phyloP scores from a whole-genome alignment of 2,113 vertebrate genomes.

The Nettapus auritus region DNA sequence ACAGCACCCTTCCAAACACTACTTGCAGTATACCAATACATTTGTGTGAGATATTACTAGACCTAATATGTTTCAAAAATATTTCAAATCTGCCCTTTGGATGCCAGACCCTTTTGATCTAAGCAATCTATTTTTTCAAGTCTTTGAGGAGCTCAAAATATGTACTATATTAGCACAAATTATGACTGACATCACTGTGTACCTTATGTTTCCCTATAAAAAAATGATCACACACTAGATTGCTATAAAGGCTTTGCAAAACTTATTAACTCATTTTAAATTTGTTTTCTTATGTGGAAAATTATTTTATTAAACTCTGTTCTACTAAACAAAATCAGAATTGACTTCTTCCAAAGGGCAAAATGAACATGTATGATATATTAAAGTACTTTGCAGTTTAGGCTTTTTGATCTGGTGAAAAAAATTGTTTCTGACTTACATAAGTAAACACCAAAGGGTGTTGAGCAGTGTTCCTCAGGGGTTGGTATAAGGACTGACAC shows the following conservation, averaged over 20 bases:
- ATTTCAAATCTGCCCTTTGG: conserved; percentile 47
- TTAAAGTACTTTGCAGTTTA: neutral
- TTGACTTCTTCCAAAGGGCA: conserved; percentile 10
- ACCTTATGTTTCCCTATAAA: conserved; percentile 42
- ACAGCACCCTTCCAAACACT: neutral
- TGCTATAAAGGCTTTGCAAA: neutral
- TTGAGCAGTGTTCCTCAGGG: too few species aligned
- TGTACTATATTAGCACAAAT: conserved; percentile 42
- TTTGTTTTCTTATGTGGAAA: conserved; percentile 49
- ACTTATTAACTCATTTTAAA: conserved; percentile 12
- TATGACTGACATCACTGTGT: conserved; percentile 34
- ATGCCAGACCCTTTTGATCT: neutral
- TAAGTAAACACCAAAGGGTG: neutral
- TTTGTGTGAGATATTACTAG: conserved; percentile 24
- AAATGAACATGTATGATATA: conserved; percentile 11
- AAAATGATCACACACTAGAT: conserved; percentile 35
- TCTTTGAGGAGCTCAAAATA: conserved; percentile 42
- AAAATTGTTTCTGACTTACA: neutral
- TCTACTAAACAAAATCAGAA: conserved; percentile 34
- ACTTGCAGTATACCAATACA: conserved; percentile 26
- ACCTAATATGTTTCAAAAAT: conserved; percentile 43
- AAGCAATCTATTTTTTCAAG: conserved; percentile 8
- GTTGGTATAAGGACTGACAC: too few species aligned
- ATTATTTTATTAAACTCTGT: conserved; percentile 49
- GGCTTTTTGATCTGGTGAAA: neutral